Evolutionary conservation across 2,888 invertebrate genomes (phyloP).

Genomic region (Mactromeris polynyma): DNA sequence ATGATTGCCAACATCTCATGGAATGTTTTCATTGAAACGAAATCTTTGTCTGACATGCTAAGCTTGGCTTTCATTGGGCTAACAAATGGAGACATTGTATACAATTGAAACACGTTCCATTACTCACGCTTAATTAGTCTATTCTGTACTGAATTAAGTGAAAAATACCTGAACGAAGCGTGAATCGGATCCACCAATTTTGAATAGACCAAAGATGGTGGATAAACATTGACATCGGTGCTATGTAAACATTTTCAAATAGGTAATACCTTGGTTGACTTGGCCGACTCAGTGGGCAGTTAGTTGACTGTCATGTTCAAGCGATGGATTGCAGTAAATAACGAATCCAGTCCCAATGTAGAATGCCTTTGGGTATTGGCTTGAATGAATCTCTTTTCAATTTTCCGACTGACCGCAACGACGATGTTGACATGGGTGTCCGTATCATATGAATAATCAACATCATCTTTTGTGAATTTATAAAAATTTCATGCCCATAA

Average conservation of each 20-base stretch:
- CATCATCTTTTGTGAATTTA: neutral
- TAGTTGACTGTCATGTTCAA: conserved; percentile 27
- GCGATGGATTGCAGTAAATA: neutral
- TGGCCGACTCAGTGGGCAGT: conserved; percentile 38
- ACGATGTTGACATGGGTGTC: conserved; percentile 17
- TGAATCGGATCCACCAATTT: conserved; percentile 43
- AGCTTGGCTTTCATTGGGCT: conserved; percentile 23
- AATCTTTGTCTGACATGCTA: conserved; percentile 41
- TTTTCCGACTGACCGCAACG: conserved; percentile 22
- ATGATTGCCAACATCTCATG: conserved; percentile 24
- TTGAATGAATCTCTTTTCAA: conserved; percentile 15
- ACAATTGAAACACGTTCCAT: conserved; percentile 55
- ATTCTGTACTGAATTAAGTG: conserved; percentile 67
- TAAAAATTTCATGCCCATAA: neutral
- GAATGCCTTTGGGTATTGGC: conserved; percentile 35
- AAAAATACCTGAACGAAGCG: conserved; percentile 50
- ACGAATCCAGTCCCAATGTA: neutral
- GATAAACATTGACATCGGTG: conserved; percentile 50
- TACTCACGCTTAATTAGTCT: conserved; percentile 65
- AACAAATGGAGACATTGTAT: conserved; percentile 29
- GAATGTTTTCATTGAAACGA: conserved; percentile 56
- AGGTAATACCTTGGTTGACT: conserved; percentile 47
- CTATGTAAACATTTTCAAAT: conserved; percentile 59
- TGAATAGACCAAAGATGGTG: conserved; percentile 46
- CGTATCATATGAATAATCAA: neutral